Evolutionary conservation across 2,797 vertebrate genomes (phyloP).

Genomic region (Chelmon rostratus): DNA sequence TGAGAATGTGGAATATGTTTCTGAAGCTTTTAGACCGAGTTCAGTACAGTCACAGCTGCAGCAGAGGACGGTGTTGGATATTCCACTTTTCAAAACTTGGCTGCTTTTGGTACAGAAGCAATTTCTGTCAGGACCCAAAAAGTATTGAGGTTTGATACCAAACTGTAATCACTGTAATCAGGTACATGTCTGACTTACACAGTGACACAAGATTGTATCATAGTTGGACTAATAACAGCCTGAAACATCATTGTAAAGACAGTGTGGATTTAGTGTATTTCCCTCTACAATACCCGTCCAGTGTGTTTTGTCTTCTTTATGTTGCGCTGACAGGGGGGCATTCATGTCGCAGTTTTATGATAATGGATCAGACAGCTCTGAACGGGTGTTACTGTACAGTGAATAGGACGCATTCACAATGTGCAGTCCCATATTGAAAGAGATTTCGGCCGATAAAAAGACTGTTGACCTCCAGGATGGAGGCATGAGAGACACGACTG

Average conservation of each 20-base stretch:
- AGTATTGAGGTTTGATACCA: no score
- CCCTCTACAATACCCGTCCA: constrained; percentile 16
- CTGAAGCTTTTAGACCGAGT: background rate
- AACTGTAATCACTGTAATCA: no score
- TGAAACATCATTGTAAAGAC: background rate
- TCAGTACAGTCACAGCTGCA: background rate
- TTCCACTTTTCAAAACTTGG: no score
- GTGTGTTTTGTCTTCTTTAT: constrained; percentile 24
- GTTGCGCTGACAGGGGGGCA: constrained; percentile 25
- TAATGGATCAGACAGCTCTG: constrained; percentile 38
- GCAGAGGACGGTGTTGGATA: no score
- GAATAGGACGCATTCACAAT: constrained; percentile 56
- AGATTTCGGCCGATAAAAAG: constrained; percentile 46
- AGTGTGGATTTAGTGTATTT: constrained; percentile 1
- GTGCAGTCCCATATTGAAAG: constrained; percentile 31
- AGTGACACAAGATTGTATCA: background rate
- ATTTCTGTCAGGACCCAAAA: background rate
- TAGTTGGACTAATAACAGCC: background rate
- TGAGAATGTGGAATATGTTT: constrained; percentile 8
- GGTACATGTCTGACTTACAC: background rate
- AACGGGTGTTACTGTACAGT: constrained; percentile 40
- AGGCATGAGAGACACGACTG: constrained; percentile 12
- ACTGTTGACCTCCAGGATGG: constrained; percentile 49
- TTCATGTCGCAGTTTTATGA: constrained; percentile 49
- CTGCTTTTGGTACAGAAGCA: background rate